Percentiles rank a stretch among this genome's conserved stretches.
Conservation (phyloP, 1,140 invertebrate species). For the Choristoneura fumiferana region DNA sequence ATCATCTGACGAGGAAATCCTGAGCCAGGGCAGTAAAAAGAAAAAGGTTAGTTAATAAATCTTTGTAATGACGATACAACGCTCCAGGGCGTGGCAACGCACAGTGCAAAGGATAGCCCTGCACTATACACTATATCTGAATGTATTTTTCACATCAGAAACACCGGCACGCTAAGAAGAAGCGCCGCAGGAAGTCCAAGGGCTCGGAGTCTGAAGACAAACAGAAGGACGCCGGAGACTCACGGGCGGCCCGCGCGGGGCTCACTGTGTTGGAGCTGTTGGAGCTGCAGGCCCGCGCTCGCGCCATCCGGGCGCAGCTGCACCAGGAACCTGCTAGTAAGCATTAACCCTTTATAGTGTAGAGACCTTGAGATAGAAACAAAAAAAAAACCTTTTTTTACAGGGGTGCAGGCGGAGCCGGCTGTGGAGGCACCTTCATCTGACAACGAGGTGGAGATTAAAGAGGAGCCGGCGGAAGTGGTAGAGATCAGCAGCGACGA, state of each 20-base stretch:
- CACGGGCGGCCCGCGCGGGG: slow-evolving; percentile 40
- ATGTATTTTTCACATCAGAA: slow-evolving; percentile 41
- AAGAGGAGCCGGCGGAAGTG: slow-evolving; percentile 74
- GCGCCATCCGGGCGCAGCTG: slow-evolving; percentile 82
- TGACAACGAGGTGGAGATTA: slow-evolving; percentile 67
- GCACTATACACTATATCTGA: too few species aligned
- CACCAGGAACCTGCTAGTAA: slow-evolving; percentile 73
- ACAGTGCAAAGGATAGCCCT: too few species aligned
- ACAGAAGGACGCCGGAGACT: background rate
- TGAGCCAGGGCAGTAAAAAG: slow-evolving; percentile 52
- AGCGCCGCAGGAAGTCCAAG: slow-evolving; percentile 24
- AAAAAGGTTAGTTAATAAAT: slow-evolving; percentile 41
- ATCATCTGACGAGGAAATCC: slow-evolving; percentile 76
- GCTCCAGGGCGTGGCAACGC: too few species aligned
- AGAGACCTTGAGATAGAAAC: too few species aligned
- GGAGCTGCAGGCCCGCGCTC: slow-evolving; percentile 81
- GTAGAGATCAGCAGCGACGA: slow-evolving; percentile 67
- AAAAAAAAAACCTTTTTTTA: too few species aligned
- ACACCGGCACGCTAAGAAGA: slow-evolving; percentile 34
- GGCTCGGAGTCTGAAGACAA: too few species aligned
- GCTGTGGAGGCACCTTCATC: slow-evolving; percentile 25
- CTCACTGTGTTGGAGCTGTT: slow-evolving; percentile 82
- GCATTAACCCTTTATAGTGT: background rate
- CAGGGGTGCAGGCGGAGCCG: slow-evolving; percentile 23
- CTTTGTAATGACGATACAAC: too few species aligned